Percentiles rank a stretch among this genome's conserved stretches.
These are phyloP conservation scores for Aythya baeri DNA, from an alignment of 2,113 vertebrate genomes.

Conservation along the genomic window DNA sequence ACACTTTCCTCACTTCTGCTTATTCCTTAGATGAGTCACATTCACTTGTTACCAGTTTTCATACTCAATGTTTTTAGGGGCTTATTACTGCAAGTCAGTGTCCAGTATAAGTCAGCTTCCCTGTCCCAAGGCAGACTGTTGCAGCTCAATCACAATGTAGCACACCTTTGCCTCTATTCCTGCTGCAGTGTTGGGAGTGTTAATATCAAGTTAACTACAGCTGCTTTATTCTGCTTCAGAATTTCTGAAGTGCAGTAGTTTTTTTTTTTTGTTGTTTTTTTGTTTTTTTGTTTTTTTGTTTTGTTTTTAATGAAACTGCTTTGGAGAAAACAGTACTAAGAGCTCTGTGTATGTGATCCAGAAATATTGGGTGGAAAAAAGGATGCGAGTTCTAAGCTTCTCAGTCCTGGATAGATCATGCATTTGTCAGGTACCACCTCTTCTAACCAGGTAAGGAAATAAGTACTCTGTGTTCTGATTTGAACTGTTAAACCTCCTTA, in stretches of 20 bases:
- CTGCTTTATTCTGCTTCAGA: background rate
- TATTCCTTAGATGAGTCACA: background rate
- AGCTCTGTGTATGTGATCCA: background rate
- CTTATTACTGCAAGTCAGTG: background rate
- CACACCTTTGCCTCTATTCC: background rate
- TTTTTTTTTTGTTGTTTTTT: background rate
- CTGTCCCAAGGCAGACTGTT: background rate
- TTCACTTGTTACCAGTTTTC: background rate
- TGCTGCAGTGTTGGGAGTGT: background rate
- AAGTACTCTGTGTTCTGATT: background rate
- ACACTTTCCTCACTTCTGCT: background rate
- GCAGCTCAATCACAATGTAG: background rate
- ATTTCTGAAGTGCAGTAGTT: background rate
- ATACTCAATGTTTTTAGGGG: background rate
- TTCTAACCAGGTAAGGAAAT: background rate
- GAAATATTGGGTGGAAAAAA: background rate
- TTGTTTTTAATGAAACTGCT: background rate
- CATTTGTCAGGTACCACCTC: background rate
- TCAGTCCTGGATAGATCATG: background rate
- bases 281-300: too few species aligned
- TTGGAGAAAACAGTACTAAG: background rate
- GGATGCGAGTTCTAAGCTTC: background rate
- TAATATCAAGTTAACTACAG: background rate
- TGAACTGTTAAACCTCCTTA: background rate
- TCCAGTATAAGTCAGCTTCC: background rate